These are phyloP conservation scores for Pluvianellus socialis DNA, from an alignment of 2,113 vertebrate genomes.

Conservation along the genomic window DNA sequence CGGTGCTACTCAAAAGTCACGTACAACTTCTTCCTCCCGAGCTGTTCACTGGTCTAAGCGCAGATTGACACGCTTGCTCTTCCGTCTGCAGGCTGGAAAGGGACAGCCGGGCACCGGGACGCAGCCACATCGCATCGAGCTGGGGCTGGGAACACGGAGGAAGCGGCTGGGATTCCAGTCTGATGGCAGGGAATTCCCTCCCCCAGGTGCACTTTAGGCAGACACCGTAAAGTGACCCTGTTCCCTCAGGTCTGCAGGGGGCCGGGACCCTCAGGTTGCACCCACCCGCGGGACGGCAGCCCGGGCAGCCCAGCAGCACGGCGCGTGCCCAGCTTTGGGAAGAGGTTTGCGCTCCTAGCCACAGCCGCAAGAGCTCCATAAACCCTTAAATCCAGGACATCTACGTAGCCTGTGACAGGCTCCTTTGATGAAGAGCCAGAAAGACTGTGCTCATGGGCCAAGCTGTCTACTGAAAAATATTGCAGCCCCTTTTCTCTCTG, in stretches of 20 bases:
- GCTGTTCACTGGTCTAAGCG: background rate
- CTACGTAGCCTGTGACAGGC: background rate
- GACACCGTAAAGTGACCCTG: background rate
- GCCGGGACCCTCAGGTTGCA: background rate
- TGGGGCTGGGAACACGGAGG: too few species aligned
- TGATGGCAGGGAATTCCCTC: background rate
- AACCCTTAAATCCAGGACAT: background rate
- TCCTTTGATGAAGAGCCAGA: background rate
- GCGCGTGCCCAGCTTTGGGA: background rate
- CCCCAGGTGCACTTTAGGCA: background rate
- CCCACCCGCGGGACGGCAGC: background rate
- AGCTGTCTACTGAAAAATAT: background rate
- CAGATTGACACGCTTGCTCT: background rate
- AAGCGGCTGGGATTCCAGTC: background rate
- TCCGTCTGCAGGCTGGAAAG: background rate
- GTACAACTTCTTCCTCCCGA: background rate
- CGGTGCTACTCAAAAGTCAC: background rate
- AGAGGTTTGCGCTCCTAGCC: background rate
- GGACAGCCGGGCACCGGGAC: background rate
- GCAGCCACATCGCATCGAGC: accelerated
- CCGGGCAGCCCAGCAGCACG: background rate
- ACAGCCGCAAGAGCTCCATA: background rate
- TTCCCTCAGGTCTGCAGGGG: background rate
- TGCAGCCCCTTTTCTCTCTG: background rate
- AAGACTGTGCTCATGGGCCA: background rate